Evolutionary conservation across 2,797 vertebrate species (phyloP).

Genomic region (Falco columbarius): DNA sequence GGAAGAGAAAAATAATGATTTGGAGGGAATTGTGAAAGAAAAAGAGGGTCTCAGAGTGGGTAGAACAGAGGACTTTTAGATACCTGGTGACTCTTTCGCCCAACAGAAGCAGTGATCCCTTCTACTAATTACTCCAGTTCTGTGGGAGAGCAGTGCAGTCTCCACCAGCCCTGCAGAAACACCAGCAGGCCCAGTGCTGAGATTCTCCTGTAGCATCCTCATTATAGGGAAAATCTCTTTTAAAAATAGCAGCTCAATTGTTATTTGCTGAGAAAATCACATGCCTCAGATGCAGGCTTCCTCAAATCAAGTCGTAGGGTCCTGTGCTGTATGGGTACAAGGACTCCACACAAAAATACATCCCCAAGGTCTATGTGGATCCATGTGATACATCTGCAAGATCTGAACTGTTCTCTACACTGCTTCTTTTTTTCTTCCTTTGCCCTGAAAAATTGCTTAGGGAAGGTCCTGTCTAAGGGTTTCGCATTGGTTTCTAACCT

Average conservation of each 20-base stretch:
- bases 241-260: neutral
- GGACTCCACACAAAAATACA: neutral
- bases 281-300: fast-evolving
- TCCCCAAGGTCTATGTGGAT: neutral
- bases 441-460: neutral
- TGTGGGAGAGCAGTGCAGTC: neutral
- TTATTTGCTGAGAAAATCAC: neutral
- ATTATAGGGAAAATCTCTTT: neutral
- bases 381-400: neutral
- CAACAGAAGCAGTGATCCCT: conserved; percentile 10
- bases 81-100: neutral
- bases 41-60: neutral
- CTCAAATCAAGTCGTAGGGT: neutral
- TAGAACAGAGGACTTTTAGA: neutral
- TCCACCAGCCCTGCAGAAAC: neutral
- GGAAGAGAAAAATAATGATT: conserved; percentile 50
- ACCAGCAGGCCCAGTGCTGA: neutral
- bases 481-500: neutral
- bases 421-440: neutral
- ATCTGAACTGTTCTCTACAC: neutral
- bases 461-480: neutral
- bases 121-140: neutral
- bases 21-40: conserved; percentile 4
- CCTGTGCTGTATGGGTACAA: neutral
- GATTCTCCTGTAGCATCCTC: neutral